These are phyloP conservation scores for Trichopoda pennipes DNA, from an alignment of 2,888 invertebrate species.

Conservation along the genomic window DNA sequence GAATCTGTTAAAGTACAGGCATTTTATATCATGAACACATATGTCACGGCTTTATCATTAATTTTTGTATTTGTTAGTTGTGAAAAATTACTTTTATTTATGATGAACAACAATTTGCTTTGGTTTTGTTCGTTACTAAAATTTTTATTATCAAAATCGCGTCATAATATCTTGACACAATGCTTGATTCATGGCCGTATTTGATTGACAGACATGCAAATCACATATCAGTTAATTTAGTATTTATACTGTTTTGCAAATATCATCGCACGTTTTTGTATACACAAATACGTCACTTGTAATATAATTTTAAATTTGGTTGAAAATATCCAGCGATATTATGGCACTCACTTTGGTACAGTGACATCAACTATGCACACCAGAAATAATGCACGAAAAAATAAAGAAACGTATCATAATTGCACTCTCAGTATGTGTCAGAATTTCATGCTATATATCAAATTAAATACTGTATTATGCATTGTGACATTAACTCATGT, in stretches of 20 bases:
- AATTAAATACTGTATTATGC: conserved; percentile 72
- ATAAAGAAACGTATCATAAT: conserved; percentile 47
- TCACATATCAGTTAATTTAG: neutral
- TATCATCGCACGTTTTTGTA: neutral
- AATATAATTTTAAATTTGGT: conserved; percentile 16
- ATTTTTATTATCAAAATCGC: no score
- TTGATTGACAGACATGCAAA: conserved; percentile 16
- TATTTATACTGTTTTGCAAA: neutral
- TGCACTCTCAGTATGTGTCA: conserved; percentile 68
- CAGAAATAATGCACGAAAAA: neutral
- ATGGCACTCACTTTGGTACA: neutral
- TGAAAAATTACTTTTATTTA: no score
- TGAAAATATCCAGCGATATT: neutral
- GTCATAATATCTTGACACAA: conserved; percentile 8
- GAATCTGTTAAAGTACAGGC: no score
- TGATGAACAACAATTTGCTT: no score
- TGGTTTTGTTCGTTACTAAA: no score
- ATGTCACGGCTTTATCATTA: neutral
- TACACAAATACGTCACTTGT: neutral
- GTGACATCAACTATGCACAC: neutral
- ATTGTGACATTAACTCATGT: conserved; percentile 78
- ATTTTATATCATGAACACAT: no score
- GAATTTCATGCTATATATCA: conserved; percentile 72
- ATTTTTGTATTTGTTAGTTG: neutral
- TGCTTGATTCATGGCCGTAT: neutral